Evolutionary conservation across 2,888 invertebrate genomes (phyloP).

Genomic region (Drosophila fulvimacula): DNA sequence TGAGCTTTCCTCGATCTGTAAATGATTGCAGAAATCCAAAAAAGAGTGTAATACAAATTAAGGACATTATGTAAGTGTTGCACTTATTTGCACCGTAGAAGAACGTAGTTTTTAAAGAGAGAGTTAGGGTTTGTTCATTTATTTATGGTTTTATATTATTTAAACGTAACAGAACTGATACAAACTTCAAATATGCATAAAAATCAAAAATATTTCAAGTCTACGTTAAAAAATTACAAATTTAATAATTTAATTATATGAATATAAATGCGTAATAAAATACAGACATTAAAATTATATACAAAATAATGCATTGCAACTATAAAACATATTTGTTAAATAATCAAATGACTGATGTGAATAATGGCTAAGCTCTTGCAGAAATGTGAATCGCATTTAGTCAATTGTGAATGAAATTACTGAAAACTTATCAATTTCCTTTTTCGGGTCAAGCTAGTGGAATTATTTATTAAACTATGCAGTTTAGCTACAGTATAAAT

Average conservation of each 20-base stretch:
- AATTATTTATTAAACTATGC: too few relatives aligned
- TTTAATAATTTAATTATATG: constrained; percentile 33
- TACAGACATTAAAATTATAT: constrained; percentile 55
- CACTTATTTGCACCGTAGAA: constrained; percentile 11
- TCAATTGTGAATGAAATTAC: neutral
- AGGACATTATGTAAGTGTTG: constrained; percentile 7
- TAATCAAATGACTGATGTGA: constrained; percentile 3
- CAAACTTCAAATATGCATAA: constrained; percentile 52
- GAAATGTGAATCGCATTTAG: neutral
- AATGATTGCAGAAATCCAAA: constrained; percentile 13
- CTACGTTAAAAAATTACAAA: constrained; percentile 47
- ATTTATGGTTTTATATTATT: constrained; percentile 14
- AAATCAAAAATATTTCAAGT: constrained; percentile 43
- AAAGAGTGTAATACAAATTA: constrained; percentile 6
- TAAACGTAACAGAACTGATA: constrained; percentile 26
- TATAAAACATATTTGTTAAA: constrained; percentile 24
- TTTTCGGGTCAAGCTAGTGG: neutral
- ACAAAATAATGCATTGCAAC: constrained; percentile 42
- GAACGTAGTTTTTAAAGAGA: constrained; percentile 5
- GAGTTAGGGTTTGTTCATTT: constrained; percentile 1
- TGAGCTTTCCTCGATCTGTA: constrained; percentile 13
- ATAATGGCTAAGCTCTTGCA: constrained; percentile 13
- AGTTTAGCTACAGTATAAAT: too few relatives aligned
- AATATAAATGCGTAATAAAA: constrained; percentile 35
- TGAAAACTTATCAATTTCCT: neutral